Evolutionary conservation across 2,888 invertebrate genomes (phyloP).

Genomic region (Lochmaea crataegi): DNA sequence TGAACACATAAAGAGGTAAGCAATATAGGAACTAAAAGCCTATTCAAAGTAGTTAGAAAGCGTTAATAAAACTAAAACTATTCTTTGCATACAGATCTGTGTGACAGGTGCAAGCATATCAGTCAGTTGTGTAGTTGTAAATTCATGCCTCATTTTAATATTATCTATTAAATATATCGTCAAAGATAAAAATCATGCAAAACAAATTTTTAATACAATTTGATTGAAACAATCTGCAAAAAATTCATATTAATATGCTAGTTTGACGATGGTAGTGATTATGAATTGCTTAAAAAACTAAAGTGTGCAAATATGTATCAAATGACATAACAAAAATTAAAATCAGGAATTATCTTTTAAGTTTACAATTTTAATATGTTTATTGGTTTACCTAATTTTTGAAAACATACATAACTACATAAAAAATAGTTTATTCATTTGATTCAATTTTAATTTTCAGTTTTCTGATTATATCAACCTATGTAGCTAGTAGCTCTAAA

Average conservation of each 20-base stretch:
- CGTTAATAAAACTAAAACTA: conserved; percentile 44
- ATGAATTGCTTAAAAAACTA: conserved; percentile 14
- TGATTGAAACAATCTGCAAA: neutral
- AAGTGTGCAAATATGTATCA: conserved; percentile 10
- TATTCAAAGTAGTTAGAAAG: conserved; percentile 43
- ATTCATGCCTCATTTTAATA: conserved; percentile 61
- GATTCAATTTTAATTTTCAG: too few relatives aligned
- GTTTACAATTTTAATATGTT: too few relatives aligned
- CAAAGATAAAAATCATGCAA: conserved; percentile 24
- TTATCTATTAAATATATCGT: conserved; percentile 29
- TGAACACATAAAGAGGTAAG: conserved; percentile 43
- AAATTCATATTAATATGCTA: neutral
- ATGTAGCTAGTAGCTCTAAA: too few relatives aligned
- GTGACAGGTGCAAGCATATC: conserved; percentile 54
- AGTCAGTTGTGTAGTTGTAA: conserved; percentile 37
- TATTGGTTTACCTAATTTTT: too few relatives aligned
- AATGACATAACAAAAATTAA: conserved; percentile 16
- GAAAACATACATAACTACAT: too few relatives aligned
- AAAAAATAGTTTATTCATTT: too few relatives aligned
- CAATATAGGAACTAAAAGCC: conserved; percentile 44
- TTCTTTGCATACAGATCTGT: conserved; percentile 60
- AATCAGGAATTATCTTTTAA: neutral
- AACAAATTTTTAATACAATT: neutral
- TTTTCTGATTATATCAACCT: too few relatives aligned
- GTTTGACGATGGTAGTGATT: conserved; percentile 31